A percentile compares a stretch with the other conserved stretches of the same genome.
These are phyloP conservation scores for Melinopterus prodromus DNA, from an alignment of 2,888 invertebrate genomes.

Conservation along the genomic window DNA sequence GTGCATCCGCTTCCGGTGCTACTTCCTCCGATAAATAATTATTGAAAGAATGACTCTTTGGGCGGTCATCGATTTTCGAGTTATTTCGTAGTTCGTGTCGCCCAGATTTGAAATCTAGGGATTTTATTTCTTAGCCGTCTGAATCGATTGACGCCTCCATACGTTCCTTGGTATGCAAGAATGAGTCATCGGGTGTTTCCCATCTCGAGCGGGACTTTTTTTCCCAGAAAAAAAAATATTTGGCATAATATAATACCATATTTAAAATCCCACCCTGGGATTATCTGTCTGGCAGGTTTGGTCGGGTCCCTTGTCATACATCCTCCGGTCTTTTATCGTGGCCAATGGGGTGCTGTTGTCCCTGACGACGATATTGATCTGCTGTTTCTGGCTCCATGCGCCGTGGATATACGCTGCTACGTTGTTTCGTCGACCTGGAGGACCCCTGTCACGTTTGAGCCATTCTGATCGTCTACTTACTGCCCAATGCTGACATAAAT, in stretches of 20 bases:
- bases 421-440: not conserved
- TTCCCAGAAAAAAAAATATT: no score
- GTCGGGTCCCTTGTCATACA: not conserved
- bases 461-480: not conserved
- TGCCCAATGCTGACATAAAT: not conserved
- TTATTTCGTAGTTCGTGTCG: not conserved
- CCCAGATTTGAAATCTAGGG: constrained; percentile 4
- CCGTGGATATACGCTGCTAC: not conserved
- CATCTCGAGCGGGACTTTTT: not conserved
- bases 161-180: not conserved
- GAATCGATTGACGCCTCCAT: not conserved
- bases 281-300: not conserved
- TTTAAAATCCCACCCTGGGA: not conserved
- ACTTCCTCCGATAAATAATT: not conserved
- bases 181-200: constrained; percentile 4
- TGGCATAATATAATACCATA: no score
- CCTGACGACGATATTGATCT: constrained; percentile 33
- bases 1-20: constrained; percentile 15
- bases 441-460: not conserved
- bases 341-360: constrained; percentile 32
- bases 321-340: not conserved
- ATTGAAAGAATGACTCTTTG: not conserved
- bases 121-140: not conserved
- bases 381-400: constrained; percentile 9
- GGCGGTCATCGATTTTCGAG: not conserved